phyloP scores from a whole-genome alignment of 37 sponge, comb jelly and placozoan genomes.

The Eunapius fragilis region DNA sequence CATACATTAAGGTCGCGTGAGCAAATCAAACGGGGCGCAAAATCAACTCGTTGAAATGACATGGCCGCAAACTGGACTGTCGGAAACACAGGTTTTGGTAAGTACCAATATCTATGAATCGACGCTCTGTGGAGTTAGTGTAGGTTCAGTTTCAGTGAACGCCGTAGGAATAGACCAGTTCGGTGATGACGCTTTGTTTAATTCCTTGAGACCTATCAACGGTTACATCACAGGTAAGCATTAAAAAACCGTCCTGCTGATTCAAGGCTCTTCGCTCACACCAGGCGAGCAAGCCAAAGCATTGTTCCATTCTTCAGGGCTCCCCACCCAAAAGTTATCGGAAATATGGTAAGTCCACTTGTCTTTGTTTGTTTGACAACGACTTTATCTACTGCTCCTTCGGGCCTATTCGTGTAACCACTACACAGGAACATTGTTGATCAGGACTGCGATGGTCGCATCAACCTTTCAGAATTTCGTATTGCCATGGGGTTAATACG shows the following conservation, averaged over 20 bases:
- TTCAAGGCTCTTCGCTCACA: no score
- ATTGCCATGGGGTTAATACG: constrained; percentile 52
- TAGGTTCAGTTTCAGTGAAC: no score
- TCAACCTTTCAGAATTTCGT: constrained; percentile 61
- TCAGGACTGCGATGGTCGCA: constrained; percentile 57
- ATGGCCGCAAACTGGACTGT: no score
- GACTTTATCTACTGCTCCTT: no score
- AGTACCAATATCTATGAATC: no score
- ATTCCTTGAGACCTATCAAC: constrained; percentile 39
- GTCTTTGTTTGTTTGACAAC: neutral
- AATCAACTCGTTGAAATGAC: no score
- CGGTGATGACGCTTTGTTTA: constrained; percentile 35
- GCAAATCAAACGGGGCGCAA: no score
- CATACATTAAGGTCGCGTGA: no score
- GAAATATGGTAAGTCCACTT: constrained; percentile 63
- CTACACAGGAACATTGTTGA: constrained; percentile 54
- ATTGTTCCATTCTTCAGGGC: constrained; percentile 46
- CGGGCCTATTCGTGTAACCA: no score
- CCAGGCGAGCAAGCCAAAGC: constrained; percentile 55
- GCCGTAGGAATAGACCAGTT: neutral
- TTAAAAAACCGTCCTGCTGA: neutral
- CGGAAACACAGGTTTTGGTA: no score
- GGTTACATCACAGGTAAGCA: constrained; percentile 49
- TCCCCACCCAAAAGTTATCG: constrained; percentile 34
- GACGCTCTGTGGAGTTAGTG: no score